Evolutionary conservation across 2,888 invertebrate species (phyloP), one percentile per base, ranked within the genome.

Genomic region (Mesorhabditis spiculigera): DNA sequence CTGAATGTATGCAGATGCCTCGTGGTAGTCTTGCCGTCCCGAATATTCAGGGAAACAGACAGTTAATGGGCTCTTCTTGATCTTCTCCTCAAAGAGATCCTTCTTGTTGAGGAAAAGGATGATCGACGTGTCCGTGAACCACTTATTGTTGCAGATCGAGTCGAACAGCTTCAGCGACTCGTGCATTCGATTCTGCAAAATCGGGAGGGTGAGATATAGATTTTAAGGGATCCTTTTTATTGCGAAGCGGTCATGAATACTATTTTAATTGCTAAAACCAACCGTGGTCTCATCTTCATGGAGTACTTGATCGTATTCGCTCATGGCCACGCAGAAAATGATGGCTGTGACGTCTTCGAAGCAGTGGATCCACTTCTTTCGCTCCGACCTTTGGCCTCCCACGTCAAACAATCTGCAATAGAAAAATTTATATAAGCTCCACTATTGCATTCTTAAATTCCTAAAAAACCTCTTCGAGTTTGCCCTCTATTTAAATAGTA

Each of bases 211-310:
- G n/a, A n/a, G n/a, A n/a, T n/a, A n/a, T n/a, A n/a, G n/a, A n/a
- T n/a, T n/a, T n/a, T n/a, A n/a, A n/a, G n/a, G n/a, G n/a, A n/a
- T n/a, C n/a, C n/a, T n/a, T n/a, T n/a, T n/a, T n/a, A n/a, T n/a
- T n/a, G n/a, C n/a, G n/a, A n/a, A n/a, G n/a, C n/a, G n/a, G n/a
- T n/a, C n/a, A n/a, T n/a, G n/a, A n/a, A n/a, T 28, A 28, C 28
- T 28, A 28, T 28, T 28, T 28, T 28, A 28, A 1, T 28, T 28
- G 28, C 28, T 28, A 43, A 5, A 44, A 71, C 88, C 87, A 88
- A 97, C 97, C 91, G 97, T 98, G 88, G 97, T 97, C 90, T 98
- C 98, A 87, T 99, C 98, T 90, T 98, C 98, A 89, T 98, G 97
- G 87, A 98, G 90, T 81, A 99, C 98, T 90, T 98, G 98, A 90